Evolutionary conservation across 37 sponge, comb jelly and placozoan genomes (phyloP), one percentile per base, ranked within the genome.

Genomic region (Aplysina aerophoba): DNA sequence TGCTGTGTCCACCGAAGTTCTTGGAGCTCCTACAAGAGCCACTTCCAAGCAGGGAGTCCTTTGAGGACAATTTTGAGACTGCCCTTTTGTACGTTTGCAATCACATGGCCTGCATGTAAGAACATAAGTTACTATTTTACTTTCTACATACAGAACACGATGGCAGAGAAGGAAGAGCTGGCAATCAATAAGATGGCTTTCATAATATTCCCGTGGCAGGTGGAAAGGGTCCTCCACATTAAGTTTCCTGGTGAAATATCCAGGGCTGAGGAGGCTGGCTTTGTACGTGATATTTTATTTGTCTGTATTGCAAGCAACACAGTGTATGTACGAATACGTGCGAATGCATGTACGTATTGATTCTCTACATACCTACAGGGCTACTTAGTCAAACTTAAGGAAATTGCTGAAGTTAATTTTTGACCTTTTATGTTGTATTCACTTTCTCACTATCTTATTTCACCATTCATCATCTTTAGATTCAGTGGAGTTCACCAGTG

Each of bases 241-340:
- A 58, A n/a, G n/a, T 24, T 85, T 99, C 30, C 81, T 97, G 30
- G 99, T 95, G 79, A 96, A 97, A 28, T 97, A 99, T 58, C 59
- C 59, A 58, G 59, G 59, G 59, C 59, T 58, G 59, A 58, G 59
- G 59, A 58, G 59, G 59, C 59, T 58, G 59, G 59, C 59, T 58
- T 58, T 58, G 59, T 58, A 19, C 15, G 59, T 58, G 59, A 19
- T 58, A 58, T 58, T 58, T 58, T 58, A 19, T 58, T 19, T 58
- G 59, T 58, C n/a, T n/a, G n/a, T n/a, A n/a, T n/a, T n/a, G 71
- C 83, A 88, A 19, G 79, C 87, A 1, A 84, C 80, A 21, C 95
- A 88, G 36, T 73, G 17, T 12, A 5, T 67, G 22, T 67, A n/a
- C n/a, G n/a, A n/a, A n/a, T n/a, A n/a, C n/a, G n/a, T 34, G 73